Evolutionary conservation across 2,888 invertebrate genomes (phyloP).

Genomic region (Melieria crassipennis): DNA sequence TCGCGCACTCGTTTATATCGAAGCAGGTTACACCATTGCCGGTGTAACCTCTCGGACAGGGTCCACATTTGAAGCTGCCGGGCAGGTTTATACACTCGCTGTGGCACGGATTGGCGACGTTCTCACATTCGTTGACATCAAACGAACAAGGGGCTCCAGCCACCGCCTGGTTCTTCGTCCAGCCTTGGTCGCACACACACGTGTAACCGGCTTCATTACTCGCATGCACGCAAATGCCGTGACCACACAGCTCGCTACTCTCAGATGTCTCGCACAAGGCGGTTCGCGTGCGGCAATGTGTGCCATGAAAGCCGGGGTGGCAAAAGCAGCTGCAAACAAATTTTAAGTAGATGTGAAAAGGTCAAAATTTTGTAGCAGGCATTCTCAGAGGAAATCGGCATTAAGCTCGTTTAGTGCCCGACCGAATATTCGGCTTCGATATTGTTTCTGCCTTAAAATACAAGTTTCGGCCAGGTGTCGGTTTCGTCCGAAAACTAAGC

Average conservation of each 20-base stretch:
- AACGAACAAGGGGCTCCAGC: slow-evolving; percentile 72
- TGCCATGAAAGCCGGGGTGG: slow-evolving; percentile 78
- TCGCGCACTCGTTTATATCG: slow-evolving; percentile 89
- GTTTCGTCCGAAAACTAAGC: no score
- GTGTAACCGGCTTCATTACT: slow-evolving; percentile 73
- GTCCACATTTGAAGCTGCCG: slow-evolving; percentile 87
- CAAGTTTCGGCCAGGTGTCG: no score
- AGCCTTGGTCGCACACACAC: slow-evolving; percentile 89
- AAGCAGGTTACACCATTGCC: slow-evolving; percentile 88
- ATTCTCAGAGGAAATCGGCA: neutral
- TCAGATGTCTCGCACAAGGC: slow-evolving; percentile 77
- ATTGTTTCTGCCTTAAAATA: no score
- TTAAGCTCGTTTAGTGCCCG: neutral
- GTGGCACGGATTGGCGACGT: slow-evolving; percentile 75
- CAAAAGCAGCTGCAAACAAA: slow-evolving; percentile 76
- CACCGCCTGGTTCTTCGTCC: slow-evolving; percentile 72
- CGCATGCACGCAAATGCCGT: slow-evolving; percentile 84
- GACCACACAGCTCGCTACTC: slow-evolving; percentile 82
- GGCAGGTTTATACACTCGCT: slow-evolving; percentile 91
- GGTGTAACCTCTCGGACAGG: slow-evolving; percentile 86
- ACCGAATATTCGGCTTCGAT: no score
- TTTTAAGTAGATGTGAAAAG: neutral
- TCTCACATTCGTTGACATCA: slow-evolving; percentile 89
- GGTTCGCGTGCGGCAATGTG: slow-evolving; percentile 80
- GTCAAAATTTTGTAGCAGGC: neutral